Conservation (phyloP, 2,888 invertebrate genomes). For the Euphydryas editha region DNA sequence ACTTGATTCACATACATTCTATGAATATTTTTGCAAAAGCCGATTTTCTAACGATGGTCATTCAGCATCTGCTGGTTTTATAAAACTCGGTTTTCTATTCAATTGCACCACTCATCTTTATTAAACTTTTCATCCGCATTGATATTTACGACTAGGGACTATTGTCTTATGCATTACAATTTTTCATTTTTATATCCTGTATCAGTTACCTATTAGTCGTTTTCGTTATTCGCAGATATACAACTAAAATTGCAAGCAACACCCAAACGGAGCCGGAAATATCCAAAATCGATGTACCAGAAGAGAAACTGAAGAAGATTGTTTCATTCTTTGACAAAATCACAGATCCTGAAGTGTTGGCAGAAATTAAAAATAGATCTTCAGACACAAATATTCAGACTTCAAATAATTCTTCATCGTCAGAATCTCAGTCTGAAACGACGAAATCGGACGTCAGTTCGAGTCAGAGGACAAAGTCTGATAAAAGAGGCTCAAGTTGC, state of each 20-base stretch:
- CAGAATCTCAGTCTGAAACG: slow-evolving; percentile 31
- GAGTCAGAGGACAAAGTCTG: slow-evolving; percentile 39
- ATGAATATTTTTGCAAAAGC: too few species aligned
- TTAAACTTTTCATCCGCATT: too few species aligned
- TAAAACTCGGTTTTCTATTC: too few species aligned
- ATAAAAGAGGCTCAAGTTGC: slow-evolving; percentile 57
- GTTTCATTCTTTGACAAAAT: slow-evolving; percentile 76
- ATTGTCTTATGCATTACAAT: too few species aligned
- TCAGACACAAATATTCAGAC: slow-evolving; percentile 56
- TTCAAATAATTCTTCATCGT: slow-evolving; percentile 34
- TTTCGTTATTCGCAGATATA: slow-evolving; percentile 21
- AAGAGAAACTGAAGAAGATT: slow-evolving; percentile 73
- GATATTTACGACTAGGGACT: too few species aligned
- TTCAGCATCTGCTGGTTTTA: too few species aligned
- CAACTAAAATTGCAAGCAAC: slow-evolving; percentile 52
- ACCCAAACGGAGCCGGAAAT: slow-evolving; percentile 67
- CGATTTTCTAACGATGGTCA: too few species aligned
- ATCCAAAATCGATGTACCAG: slow-evolving; percentile 51
- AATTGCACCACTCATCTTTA: too few species aligned
- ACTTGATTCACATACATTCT: too few species aligned
- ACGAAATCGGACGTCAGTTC: slow-evolving; percentile 36
- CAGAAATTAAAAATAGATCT: slow-evolving; percentile 54
- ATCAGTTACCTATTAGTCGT: too few species aligned
- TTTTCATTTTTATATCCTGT: too few species aligned
- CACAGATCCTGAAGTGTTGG: slow-evolving; percentile 55